Evolutionary conservation across 2,113 vertebrate species (phyloP).

Genomic region (Chaetops frenatus): DNA sequence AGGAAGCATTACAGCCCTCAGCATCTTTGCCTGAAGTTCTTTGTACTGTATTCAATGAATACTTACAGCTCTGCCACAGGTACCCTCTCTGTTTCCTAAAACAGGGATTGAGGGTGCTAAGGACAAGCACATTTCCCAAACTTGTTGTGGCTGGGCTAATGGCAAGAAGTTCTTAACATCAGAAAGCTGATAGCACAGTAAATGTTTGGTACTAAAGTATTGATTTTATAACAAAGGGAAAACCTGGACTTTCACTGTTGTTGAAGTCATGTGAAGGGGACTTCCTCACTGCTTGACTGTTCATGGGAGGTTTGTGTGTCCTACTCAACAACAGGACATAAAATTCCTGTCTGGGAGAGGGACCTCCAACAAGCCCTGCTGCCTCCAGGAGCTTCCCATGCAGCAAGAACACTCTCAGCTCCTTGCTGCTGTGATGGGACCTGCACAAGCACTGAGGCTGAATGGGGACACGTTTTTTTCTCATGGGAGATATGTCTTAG

Average conservation of each 20-base stretch:
- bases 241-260: neutral
- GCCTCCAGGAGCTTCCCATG: neutral
- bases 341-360: neutral
- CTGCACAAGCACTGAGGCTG: neutral
- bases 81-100: neutral
- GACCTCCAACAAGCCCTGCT: neutral
- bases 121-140: neutral
- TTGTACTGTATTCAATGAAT: neutral
- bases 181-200: neutral
- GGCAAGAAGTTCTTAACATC: neutral
- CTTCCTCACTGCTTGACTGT: neutral
- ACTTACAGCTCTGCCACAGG: neutral
- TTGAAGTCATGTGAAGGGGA: neutral
- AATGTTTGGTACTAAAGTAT: neutral
- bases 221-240: neutral
- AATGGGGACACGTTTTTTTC: neutral
- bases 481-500: neutral
- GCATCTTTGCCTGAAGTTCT: neutral
- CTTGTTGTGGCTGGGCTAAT: neutral
- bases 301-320: neutral
- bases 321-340: neutral
- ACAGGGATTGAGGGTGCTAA: neutral
- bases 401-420: neutral
- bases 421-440: neutral
- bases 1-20: neutral